Percentiles rank a stretch among this genome's conserved stretches.
Conservation (phyloP, 2,797 vertebrate species). For the Macrochelys suwanniensis region DNA sequence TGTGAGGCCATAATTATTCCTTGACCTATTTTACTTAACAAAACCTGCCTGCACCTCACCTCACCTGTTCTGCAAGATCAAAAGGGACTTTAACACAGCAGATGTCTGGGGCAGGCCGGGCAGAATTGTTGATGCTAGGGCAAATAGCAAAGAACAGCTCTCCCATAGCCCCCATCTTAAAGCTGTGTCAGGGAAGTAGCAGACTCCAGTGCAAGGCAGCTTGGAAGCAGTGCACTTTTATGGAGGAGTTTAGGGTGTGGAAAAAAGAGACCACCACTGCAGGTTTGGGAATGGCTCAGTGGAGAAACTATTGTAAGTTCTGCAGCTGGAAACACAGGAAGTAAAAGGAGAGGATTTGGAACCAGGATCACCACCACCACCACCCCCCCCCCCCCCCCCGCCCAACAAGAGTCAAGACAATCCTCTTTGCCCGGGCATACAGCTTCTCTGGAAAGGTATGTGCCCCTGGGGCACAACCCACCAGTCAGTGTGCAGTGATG, state of each 20-base stretch:
- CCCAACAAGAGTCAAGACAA: background rate
- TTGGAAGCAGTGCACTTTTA: background rate
- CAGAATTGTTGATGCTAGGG: background rate
- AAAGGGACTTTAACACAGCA: background rate
- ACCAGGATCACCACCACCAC: too few relatives aligned
- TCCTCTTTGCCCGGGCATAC: background rate
- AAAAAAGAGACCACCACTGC: background rate
- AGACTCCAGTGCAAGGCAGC: background rate
- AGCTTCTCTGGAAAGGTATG: background rate
- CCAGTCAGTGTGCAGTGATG: background rate
- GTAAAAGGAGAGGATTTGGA: background rate
- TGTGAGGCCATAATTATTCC: background rate
- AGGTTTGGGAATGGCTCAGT: background rate
- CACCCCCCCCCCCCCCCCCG: rapidly evolving
- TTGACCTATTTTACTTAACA: background rate
- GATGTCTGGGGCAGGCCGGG: background rate
- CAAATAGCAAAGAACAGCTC: background rate
- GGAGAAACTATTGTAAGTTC: background rate
- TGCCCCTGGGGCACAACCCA: background rate
- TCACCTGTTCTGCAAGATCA: background rate
- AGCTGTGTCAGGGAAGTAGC: background rate
- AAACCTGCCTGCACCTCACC: background rate
- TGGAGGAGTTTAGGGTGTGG: background rate
- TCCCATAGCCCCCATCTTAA: background rate
- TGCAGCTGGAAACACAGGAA: background rate